Conservation (phyloP, 2,113 vertebrate genomes). For the Proteles cristata region DNA sequence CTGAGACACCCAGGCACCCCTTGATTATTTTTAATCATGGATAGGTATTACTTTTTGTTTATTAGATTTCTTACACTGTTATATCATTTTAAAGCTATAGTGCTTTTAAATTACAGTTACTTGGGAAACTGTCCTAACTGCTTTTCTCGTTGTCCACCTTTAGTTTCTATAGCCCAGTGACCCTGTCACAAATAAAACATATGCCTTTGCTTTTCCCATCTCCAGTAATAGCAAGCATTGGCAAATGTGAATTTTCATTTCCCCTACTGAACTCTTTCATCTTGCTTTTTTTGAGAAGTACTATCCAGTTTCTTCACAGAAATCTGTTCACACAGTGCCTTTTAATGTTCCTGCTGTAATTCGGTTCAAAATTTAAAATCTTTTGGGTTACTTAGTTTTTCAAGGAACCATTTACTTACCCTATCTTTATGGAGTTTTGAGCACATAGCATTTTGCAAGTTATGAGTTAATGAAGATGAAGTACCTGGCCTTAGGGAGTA, state of each 20-base stretch:
- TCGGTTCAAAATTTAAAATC: not conserved
- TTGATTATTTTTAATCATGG: not conserved
- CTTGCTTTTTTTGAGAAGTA: not conserved
- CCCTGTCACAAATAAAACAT: not conserved
- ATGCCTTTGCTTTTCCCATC: not conserved
- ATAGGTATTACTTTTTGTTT: not conserved
- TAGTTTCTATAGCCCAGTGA: not conserved
- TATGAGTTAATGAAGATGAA: not conserved
- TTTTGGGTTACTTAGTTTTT: not conserved
- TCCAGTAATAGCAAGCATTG: not conserved
- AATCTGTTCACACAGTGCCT: not conserved
- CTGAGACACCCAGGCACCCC: no score
- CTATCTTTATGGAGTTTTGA: not conserved
- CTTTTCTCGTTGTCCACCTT: not conserved
- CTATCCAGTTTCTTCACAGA: not conserved
- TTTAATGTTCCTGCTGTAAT: not conserved
- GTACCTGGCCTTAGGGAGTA: not conserved
- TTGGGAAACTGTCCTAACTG: not conserved
- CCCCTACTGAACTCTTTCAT: not conserved
- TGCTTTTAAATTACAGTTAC: constrained; percentile 5
- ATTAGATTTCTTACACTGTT: not conserved
- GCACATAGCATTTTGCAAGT: not conserved
- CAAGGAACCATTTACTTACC: not conserved
- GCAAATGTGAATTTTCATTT: not conserved
- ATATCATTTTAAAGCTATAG: constrained; percentile 13